Base-by-base conservation (phyloP, 2,888 invertebrate genomes). In the Drosophila neotestacea region DNA sequence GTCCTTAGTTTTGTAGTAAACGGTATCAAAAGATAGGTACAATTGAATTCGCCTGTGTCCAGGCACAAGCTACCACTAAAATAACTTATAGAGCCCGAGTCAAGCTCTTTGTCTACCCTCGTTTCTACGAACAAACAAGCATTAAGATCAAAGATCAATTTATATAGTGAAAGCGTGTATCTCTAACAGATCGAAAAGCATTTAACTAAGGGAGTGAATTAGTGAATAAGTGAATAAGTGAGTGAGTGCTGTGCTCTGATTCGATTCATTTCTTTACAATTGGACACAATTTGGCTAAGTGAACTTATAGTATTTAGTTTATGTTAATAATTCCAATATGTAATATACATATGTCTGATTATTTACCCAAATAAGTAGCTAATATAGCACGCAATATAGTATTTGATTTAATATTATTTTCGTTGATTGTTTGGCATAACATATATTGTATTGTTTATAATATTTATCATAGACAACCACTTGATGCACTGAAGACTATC, bases 1-100 rank as follows among this genome's bases (percentile, higher is more conserved):
- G 90, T 90, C 90, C 84, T 85, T 88, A 83, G 89, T 81, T 88
- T 88, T 90, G 89, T 90, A 90, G 88, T 88, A 86, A 88, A 85
- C 88, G 84, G 88, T 90, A 88, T 88, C 88, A 88, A 88, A 88
- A 88, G 88, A 88, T 88, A 88, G 88, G 88, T 88, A 88, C 88
- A 90, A 83, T 88, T 85, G 84, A 90, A 81, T 88, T 75, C 52
- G 73, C 79, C 85, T 65, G 73, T 72, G 77, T 32, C 60, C 42
- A 46, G 41, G 48, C 71, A 66, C 61, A 69, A 58, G 71, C 87
- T 76, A 85, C 87, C 88, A 88, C 87, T 88, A 79, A 88, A 81
- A 61, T 64, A 73, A 77, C 68, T 70, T 51, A 54, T 46, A 42
- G 48, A 64, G 69, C 64, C 56, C 32, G 38, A 56, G 41, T 59